Evolutionary conservation across 2,888 invertebrate genomes (phyloP).

Genomic region (Allygus modestus): DNA sequence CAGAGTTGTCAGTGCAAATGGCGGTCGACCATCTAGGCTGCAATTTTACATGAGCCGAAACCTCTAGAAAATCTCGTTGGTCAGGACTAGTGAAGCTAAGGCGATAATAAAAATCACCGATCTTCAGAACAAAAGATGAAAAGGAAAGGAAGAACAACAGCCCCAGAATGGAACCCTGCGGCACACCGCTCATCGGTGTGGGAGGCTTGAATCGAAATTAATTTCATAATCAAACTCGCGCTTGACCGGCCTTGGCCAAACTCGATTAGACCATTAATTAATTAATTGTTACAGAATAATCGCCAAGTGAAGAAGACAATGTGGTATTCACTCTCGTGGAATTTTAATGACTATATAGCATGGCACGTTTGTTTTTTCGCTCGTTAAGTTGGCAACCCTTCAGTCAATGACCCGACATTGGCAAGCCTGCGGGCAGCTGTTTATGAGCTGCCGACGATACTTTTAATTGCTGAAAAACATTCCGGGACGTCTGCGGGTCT

Average conservation of each 20-base stretch:
- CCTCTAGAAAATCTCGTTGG: no score
- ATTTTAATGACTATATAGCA: slow-evolving; percentile 22
- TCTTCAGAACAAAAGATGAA: not conserved
- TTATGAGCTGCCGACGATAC: not conserved
- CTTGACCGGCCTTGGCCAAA: slow-evolving; percentile 1
- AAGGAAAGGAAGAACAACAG: slow-evolving; percentile 25
- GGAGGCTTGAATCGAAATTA: slow-evolving; percentile 2
- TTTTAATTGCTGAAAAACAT: slow-evolving; percentile 6
- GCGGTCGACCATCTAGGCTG: no score
- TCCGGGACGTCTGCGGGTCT: not conserved
- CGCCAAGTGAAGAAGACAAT: slow-evolving; percentile 22
- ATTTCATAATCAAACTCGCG: not conserved
- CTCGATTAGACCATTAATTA: slow-evolving; percentile 47
- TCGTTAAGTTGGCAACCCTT: slow-evolving; percentile 20
- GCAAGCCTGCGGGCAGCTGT: not conserved
- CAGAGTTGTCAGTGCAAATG: no score
- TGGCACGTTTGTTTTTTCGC: slow-evolving; percentile 29
- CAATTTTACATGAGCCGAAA: no score
- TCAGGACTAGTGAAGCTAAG: no score
- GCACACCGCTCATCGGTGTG: not conserved
- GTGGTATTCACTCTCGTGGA: slow-evolving; percentile 1
- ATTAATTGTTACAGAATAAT: slow-evolving; percentile 35
- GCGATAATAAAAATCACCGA: not conserved
- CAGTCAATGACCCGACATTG: slow-evolving; percentile 9
- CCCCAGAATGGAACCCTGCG: slow-evolving; percentile 21